A percentile compares a stretch with the other conserved stretches of the same genome.
Evolutionary conservation across 2,888 invertebrate genomes (phyloP).

Genomic region (Anarsia innoxiella): DNA sequence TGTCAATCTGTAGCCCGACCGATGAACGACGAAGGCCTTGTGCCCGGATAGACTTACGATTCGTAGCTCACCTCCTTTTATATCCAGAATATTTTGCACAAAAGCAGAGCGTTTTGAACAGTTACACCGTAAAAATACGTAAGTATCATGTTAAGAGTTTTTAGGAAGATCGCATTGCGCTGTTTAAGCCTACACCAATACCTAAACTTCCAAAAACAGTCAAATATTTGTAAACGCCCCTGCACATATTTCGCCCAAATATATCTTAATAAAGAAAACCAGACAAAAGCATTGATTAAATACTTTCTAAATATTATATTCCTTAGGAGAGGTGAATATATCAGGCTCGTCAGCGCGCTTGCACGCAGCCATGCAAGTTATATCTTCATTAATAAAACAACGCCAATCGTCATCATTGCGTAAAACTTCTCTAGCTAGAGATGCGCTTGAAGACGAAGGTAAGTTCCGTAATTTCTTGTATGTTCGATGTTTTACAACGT

Average conservation of each 20-base stretch:
- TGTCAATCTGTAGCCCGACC: constrained; percentile 21
- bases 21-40: constrained; percentile 31
- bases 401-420: constrained; percentile 32
- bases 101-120: constrained; percentile 29
- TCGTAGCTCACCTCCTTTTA: constrained; percentile 36
- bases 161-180: no score
- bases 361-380: constrained; percentile 69
- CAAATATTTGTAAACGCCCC: background rate
- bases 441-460: constrained; percentile 71
- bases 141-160: constrained; percentile 33
- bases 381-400: constrained; percentile 27
- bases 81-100: constrained; percentile 33
- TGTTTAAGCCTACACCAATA: no score
- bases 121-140: constrained; percentile 45
- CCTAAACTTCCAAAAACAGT: no score
- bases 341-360: constrained; percentile 80
- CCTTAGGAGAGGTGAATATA: constrained; percentile 75
- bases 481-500: no score
- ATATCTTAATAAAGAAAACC: no score
- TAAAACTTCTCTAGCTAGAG: constrained; percentile 54
- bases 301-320: no score
- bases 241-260: background rate
- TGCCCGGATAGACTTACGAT: constrained; percentile 34
- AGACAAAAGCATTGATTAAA: no score
- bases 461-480: no score